Base-by-base conservation (phyloP, 2,797 vertebrate species). In the Anomalospiza imberbis region DNA sequence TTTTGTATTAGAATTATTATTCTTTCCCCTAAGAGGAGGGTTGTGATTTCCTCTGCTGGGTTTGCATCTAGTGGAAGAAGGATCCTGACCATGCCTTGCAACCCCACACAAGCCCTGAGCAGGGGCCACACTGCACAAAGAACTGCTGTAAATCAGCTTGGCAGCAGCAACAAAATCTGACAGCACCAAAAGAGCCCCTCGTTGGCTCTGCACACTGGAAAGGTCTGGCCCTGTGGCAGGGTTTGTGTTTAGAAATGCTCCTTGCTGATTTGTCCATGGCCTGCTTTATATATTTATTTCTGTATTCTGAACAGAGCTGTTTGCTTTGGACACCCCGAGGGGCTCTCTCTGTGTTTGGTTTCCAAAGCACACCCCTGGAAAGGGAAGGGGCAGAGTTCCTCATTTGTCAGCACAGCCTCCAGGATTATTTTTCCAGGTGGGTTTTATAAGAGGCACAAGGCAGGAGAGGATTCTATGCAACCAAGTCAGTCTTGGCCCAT, bases 341-440 rank as follows among this genome's bases (percentile, higher is more conserved):
- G 66, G 62, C 57, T 95, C 91, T 77, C 81, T 85, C n/a, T 10
- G 32, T 67, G 88, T 70, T 92, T 91, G 74, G 84, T 89, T 96
- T 95, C 94, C 93, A 93, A 87, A 84, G 68, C 88, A 89, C 74
- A 57, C 18, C 89, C 1, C 2, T 84, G 84, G 77, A 82, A 58
- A 87, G 63, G 4, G 55, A 67, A 86, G 81, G 60, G 67, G 42
- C 73, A 65, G 73, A 60, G 77, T 55, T 21, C 7, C 44, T 79
- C 63, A 15, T 73, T 54, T 79, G 63, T 60, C 91, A 94, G 91
- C 61, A 72, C 20, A 11, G 57, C 50, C 72, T 21, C 54, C 4
- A 2, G 75, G 67, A 82, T 65, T 89, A 53, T 91, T 95, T 95
- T 94, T 95, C 94, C 95, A 96, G 93, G 86, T 93, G 93, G 67